Evolutionary conservation across 2,888 invertebrate genomes (phyloP), one percentile per base, ranked within the genome.

Genomic region (Notodonta dromedarius): DNA sequence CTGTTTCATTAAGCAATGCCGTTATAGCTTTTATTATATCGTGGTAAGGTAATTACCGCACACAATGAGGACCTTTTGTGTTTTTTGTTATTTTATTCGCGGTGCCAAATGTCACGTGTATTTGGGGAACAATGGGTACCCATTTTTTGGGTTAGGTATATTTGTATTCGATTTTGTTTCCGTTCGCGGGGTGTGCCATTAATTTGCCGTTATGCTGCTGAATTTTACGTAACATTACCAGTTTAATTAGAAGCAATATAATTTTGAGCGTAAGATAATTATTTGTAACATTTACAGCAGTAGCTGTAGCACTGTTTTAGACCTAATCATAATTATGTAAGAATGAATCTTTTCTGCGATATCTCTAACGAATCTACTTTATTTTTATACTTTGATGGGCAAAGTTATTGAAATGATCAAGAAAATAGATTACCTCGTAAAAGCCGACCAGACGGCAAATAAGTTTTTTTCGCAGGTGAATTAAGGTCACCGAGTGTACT

Each of bases 1-100:
- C 69, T 76, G 69, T 76, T 76, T 73, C 74, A 80, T 78, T 81
- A 74, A 74, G 72, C 70, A 74, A 74, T 71, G 77, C 71, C 73
- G 73, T 73, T 78, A 74, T 71, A 62, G 76, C 78, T 75, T 78
- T 74, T 78, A 74, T 76, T 73, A 78, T 74, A 69, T 71, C 77
- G 74, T 72, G 71, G 73, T 71, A 76, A 74, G 71, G 74, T 78
- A 78, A 80, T 84, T 78, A 78, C 75, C 69, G 62, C 68, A 69
- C 69, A 68, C 69, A 73, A 78, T 74, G 77, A 75, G 63, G 52
- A 69, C 71, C 73, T 74, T 68, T 77, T 78, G 76, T 78, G 67
- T 73, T 74, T 73, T 74, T 73, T 74, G 73, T 70, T 71, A 65
- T 70, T 71, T 66, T 70, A 57, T 71, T 58, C 35, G 66, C 57